Conservation (phyloP, 2,113 vertebrate genomes). For the Spilogale gracilis region DNA sequence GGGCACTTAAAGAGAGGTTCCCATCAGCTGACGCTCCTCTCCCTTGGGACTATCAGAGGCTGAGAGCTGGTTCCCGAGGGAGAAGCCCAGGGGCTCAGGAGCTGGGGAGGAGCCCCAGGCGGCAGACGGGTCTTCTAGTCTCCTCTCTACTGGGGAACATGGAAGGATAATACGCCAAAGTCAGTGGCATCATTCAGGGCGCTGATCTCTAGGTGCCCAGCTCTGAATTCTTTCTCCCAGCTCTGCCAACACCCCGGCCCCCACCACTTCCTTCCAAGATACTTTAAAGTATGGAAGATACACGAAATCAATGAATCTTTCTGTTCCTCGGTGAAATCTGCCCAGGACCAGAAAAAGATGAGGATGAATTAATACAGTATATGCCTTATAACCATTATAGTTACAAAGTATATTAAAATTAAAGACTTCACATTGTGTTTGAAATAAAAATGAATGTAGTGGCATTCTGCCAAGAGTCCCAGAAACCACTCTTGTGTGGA, state of each 20-base stretch:
- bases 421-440: slow-evolving; percentile 87
- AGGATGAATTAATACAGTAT: slow-evolving; percentile 79
- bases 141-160: not conserved
- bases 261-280: not conserved
- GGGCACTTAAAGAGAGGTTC: not conserved
- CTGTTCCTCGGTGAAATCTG: slow-evolving; percentile 54
- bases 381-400: slow-evolving; percentile 76
- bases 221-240: not conserved
- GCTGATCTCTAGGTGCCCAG: accelerated
- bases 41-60: not conserved
- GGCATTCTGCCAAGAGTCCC: slow-evolving; percentile 87
- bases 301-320: slow-evolving; percentile 64
- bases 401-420: slow-evolving; percentile 83
- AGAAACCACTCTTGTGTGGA: slow-evolving; percentile 86
- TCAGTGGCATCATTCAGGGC: not conserved
- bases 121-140: accelerated
- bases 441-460: slow-evolving; percentile 88
- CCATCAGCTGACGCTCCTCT: not conserved
- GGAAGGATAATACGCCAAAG: not conserved
- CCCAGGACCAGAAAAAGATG: slow-evolving; percentile 58
- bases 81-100: not conserved
- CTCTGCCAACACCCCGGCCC: not conserved
- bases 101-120: not conserved
- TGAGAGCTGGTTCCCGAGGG: not conserved
- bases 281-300: not conserved